Conservation (phyloP, 2,113 vertebrate species). For the Dolichotis patagonum region DNA sequence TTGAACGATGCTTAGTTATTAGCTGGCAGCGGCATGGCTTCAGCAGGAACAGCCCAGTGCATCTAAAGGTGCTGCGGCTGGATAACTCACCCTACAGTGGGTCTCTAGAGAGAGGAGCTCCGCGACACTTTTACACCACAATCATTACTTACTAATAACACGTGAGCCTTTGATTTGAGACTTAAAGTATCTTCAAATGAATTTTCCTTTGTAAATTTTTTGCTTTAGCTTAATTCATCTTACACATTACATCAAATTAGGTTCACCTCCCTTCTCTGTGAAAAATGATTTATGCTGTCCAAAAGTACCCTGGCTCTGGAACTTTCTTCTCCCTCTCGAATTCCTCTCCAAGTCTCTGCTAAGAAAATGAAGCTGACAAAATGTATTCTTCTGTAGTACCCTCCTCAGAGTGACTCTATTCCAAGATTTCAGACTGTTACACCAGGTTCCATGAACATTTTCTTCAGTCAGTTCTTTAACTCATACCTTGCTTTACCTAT, state of each 20-base stretch:
- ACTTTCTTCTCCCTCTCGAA: background rate
- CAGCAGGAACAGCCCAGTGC: rapidly evolving
- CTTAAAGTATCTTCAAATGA: background rate
- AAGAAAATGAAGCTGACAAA: constrained; percentile 41
- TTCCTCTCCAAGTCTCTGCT: background rate
- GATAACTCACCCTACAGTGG: background rate
- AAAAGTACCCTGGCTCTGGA: background rate
- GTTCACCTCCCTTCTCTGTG: background rate
- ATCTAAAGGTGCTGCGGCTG: background rate
- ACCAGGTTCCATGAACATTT: background rate
- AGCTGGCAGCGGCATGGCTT: background rate
- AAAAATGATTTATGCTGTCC: background rate
- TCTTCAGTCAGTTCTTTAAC: background rate
- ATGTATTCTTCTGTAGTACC: background rate
- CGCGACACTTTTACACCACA: background rate
- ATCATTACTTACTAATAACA: background rate
- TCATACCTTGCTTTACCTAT: background rate
- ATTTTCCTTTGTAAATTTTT: background rate
- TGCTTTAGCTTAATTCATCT: background rate
- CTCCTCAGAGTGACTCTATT: background rate
- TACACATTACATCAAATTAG: background rate
- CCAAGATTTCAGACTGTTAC: background rate
- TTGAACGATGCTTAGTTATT: background rate
- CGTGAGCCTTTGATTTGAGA: background rate
- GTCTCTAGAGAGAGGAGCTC: background rate